phyloP scores from a whole-genome alignment of 2,113 vertebrate species.

The Paradoxurus hermaphroditus region DNA sequence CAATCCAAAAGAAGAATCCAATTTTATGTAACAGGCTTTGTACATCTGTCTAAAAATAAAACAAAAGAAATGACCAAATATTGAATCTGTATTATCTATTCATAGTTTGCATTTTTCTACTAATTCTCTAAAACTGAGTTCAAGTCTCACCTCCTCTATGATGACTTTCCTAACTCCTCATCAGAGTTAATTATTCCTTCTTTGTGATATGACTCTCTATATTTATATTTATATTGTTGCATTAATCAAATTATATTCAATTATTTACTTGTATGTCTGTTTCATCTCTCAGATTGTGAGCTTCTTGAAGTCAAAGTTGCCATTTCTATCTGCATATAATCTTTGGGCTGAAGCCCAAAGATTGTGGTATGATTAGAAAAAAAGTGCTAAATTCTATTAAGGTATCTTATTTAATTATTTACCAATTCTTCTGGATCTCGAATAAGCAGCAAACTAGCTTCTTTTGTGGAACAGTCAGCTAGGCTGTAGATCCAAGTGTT shows the following conservation, averaged over 20 bases:
- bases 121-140: not conserved
- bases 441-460: slow-evolving; percentile 45
- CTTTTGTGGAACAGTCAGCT: not conserved
- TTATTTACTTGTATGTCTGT: not conserved
- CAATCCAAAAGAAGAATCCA: not conserved
- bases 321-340: not conserved
- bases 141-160: not conserved
- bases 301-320: not conserved
- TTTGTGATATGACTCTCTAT: not conserved
- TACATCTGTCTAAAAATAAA: not conserved
- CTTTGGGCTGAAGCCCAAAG: not conserved
- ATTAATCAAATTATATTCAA: not conserved
- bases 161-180: not conserved
- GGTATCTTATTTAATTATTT: not conserved
- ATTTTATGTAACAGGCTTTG: accelerated
- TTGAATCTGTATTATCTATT: not conserved
- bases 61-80: not conserved
- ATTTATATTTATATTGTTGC: not conserved
- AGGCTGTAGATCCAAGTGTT: not conserved
- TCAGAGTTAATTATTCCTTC: not conserved
- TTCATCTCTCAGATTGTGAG: not conserved
- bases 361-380: not conserved
- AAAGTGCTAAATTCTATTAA: not conserved
- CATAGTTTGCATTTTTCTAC: not conserved
- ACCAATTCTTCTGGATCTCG: slow-evolving; percentile 45